These are phyloP conservation scores for Argyresthia goedartella DNA, from an alignment of 2,888 invertebrate species.

Conservation along the genomic window DNA sequence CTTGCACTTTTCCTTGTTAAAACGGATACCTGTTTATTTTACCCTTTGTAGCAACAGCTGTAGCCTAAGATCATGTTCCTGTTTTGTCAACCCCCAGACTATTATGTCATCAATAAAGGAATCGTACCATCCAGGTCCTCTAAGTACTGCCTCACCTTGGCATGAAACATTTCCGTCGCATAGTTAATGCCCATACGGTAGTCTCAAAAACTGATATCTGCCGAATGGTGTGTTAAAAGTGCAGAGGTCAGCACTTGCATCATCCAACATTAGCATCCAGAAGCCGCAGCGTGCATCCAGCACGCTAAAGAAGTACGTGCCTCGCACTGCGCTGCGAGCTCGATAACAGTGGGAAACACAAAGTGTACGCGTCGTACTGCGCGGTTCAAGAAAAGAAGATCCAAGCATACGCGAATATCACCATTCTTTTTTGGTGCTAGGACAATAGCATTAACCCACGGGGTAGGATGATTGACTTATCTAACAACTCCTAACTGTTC, in stretches of 20 bases:
- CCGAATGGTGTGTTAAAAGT: constrained; percentile 10
- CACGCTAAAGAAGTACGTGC: constrained; percentile 8
- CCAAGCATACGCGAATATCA: constrained; percentile 10
- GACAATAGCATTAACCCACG: constrained; percentile 15
- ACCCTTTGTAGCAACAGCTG: background rate
- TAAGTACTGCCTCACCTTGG: constrained; percentile 11
- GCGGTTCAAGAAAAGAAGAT: background rate
- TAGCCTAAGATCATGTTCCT: background rate
- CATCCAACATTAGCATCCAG: constrained; percentile 10
- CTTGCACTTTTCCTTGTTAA: constrained; percentile 5
- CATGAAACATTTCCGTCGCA: constrained; percentile 12
- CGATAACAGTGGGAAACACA: constrained; percentile 11
- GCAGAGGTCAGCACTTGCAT: constrained; percentile 9
- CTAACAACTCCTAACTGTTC: constrained; percentile 12
- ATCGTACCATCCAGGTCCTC: constrained; percentile 6
- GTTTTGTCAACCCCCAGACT: background rate
- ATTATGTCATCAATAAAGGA: constrained; percentile 2
- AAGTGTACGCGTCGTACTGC: background rate
- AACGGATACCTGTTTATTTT: background rate
- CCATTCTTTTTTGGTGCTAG: constrained; percentile 13
- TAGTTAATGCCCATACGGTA: constrained; percentile 11
- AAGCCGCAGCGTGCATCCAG: constrained; percentile 10
- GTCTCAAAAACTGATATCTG: constrained; percentile 10
- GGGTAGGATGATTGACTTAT: constrained; percentile 13
- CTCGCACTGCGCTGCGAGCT: constrained; percentile 6